Evolutionary conservation across 2,113 vertebrate species (phyloP), one percentile per base, ranked within the genome.

Genomic region (Perca fluviatilis): DNA sequence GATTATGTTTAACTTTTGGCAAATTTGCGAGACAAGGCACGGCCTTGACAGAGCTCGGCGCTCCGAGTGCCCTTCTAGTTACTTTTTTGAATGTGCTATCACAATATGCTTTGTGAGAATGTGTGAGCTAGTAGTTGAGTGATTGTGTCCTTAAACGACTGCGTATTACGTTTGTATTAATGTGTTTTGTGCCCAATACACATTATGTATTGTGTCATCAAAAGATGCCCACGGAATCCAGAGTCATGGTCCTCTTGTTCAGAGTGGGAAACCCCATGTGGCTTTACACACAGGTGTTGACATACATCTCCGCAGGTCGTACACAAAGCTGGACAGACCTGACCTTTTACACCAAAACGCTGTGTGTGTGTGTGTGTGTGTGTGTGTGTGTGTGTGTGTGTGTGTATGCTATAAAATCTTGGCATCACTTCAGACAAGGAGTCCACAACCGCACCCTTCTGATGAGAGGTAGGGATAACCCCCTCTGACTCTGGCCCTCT

Each of bases 371-470:
- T 63, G 66, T 66, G 27, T 66, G 84, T 70, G 66, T 70, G 15
- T 50, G 64, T 30, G 56, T 58, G 23, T 27, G 56, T 58, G 56
- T 15, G 25, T 43, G 64, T 77, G 27, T 57, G 81, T 67, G 65
- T 61, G 83, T 10, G 18, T 58, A 25, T 36, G 15, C 40, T 15
- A 79, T 76, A 74, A 71, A 63, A n/a, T 71, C 54, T 86, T 96
- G 95, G 94, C 93, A 81, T 47, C 10, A 33, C 88, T 90, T 94
- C 94, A 94, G 74, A 88, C 85, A 30, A 77, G 53, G 65, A 47
- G 73, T 67, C 30, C 19, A 62, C 70, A n/a, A 77, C 71, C 75
- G 23, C 56, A 46, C 63, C 46, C 84, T 80, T 87, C 77, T 77
- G 86, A 93, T 89, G 86, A 90, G 27, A 47, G 63, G 18, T 13